Base-by-base conservation (phyloP, 2,888 invertebrate species). In the Brachyptera putata region DNA sequence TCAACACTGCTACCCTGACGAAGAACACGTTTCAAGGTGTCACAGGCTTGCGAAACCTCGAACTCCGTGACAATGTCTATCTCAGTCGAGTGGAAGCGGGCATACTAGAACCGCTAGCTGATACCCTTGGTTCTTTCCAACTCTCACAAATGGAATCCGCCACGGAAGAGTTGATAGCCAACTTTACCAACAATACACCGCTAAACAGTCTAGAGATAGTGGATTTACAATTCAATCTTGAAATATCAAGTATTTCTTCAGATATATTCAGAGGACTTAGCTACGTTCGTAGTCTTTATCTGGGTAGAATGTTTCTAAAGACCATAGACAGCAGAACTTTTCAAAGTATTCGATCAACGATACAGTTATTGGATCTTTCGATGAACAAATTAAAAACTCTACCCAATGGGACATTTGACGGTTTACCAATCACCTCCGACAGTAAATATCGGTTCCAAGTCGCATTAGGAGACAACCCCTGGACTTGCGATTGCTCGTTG, bases 401-500 rank as follows among this genome's bases (percentile, higher is more conserved):
- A 43, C 75, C 79, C 0, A 50, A 67, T 14, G 69, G 69, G 1
- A 56, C 58, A 13, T 56, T 63, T n/a, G 26, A 36, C 9, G 49
- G 37, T 74, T 55, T 58, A 3, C 16, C 11, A 4, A 21, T n/a
- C n/a, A 41, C 11, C 4, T 16, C 16, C 3, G 5, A 11, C 5
- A 9, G 4, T 21, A 16, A 9, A 21, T 7, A 16, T n/a, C n/a
- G n/a, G n/a, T n/a, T n/a, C n/a, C n/a, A n/a, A n/a, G n/a, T n/a
- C n/a, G n/a, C n/a, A 11, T 5, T 75, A 34, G 70, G 73, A 4
- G 69, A 74, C 21, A 84, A 84, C 69, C 69, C 69, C 1, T 84
- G 81, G 81, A 61, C 74, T 39, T 84, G 84, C 65, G 71, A 76
- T 63, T 84, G 84, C 67, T 67, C 70, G 0, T 68, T 73, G 14